phyloP scores from a whole-genome alignment of 2,113 vertebrate genomes.

The Carlito syrichta region DNA sequence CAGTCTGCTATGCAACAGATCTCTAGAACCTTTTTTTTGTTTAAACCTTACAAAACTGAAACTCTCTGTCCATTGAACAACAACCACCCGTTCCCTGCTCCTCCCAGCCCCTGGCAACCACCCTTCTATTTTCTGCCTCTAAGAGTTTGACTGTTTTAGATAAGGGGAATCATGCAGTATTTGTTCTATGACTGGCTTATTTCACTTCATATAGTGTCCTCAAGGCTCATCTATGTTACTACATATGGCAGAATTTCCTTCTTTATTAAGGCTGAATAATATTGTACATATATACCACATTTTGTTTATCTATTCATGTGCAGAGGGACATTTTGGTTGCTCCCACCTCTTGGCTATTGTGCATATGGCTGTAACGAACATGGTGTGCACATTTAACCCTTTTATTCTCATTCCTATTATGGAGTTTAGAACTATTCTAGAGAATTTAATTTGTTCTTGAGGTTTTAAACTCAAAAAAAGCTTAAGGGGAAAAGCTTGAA shows the following conservation, averaged over 20 bases:
- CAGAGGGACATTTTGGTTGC: neutral
- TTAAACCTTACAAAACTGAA: neutral
- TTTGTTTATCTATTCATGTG: neutral
- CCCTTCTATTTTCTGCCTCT: neutral
- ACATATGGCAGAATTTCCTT: neutral
- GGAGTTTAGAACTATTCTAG: neutral
- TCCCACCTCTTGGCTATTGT: neutral
- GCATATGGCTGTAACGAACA: neutral
- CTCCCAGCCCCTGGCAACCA: neutral
- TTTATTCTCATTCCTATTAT: neutral
- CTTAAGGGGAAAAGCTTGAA: neutral
- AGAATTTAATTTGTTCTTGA: neutral
- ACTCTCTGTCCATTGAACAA: neutral
- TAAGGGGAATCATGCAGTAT: neutral
- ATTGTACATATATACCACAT: no score
- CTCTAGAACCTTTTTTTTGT: neutral
- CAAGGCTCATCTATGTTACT: neutral
- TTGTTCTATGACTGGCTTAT: neutral
- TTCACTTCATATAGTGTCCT: neutral
- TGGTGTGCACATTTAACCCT: neutral
- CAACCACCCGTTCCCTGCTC: accelerated
- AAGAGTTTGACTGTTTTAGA: neutral
- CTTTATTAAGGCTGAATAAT: neutral
- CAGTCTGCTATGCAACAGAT: no score
- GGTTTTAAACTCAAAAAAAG: neutral